A percentile compares a stretch with the other conserved stretches of the same genome.
Conservation (phyloP, 2,888 invertebrate genomes). For the Linnaemya tessellans region DNA sequence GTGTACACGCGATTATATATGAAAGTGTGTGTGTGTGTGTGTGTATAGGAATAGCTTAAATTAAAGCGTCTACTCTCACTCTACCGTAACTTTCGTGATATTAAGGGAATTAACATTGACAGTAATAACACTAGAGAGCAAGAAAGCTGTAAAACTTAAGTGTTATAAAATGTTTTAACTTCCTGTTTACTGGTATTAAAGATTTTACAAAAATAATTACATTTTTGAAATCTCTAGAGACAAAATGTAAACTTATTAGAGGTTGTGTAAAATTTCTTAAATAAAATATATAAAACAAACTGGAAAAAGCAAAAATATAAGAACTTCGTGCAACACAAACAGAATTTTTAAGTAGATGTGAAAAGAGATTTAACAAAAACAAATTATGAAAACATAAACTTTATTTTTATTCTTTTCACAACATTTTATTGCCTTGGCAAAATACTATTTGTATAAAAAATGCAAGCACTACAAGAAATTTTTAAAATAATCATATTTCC, state of each 20-base stretch:
- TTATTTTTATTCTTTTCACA: neutral
- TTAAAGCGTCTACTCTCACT: neutral
- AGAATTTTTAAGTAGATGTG: slow-evolving; percentile 13
- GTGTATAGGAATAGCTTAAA: neutral
- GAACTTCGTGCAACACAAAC: slow-evolving; percentile 8
- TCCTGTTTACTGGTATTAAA: neutral
- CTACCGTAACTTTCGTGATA: neutral
- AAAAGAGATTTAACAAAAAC: neutral
- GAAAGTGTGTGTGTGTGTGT: neutral
- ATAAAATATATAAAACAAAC: neutral
- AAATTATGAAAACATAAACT: neutral
- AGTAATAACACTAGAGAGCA: neutral
- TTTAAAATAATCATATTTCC: neutral
- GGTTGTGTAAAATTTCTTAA: neutral
- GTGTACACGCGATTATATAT: no score
- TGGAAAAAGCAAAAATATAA: neutral
- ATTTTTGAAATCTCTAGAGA: slow-evolving; percentile 29
- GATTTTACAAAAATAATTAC: slow-evolving; percentile 23
- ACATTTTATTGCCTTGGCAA: neutral
- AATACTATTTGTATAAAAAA: neutral
- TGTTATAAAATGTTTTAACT: neutral
- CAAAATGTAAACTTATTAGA: slow-evolving; percentile 42
- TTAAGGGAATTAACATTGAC: neutral
- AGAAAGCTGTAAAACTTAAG: neutral
- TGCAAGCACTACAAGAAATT: neutral